phyloP scores from a whole-genome alignment of 2,888 invertebrate species.

The Leptinotarsa haldemani region DNA sequence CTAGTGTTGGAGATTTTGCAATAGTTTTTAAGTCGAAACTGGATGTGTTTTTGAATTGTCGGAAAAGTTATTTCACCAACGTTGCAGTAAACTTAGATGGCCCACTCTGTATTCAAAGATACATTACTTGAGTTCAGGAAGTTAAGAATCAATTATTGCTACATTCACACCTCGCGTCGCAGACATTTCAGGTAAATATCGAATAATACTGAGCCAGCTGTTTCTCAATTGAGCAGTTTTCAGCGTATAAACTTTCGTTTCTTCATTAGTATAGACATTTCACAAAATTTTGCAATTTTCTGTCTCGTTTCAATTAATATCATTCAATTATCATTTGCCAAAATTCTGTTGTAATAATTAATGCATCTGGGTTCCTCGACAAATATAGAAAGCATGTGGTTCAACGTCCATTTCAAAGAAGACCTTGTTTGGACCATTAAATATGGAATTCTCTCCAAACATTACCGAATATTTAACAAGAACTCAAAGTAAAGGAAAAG shows the following conservation, averaged over 20 bases:
- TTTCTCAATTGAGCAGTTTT: neutral
- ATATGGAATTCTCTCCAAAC: neutral
- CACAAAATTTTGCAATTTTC: neutral
- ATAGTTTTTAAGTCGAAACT: too few relatives aligned
- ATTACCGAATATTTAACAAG: neutral
- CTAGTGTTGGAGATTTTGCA: too few relatives aligned
- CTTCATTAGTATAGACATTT: neutral
- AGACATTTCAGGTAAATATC: neutral
- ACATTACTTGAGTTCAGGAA: too few relatives aligned
- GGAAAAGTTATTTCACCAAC: too few relatives aligned
- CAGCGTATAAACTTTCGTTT: neutral
- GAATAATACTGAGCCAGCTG: neutral
- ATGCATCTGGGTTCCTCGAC: constrained; percentile 15
- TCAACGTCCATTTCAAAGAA: constrained; percentile 9
- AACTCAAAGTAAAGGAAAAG: neutral
- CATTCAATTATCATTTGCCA: neutral
- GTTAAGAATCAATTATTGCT: too few relatives aligned
- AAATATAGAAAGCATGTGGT: constrained; percentile 9
- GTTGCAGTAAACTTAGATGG: too few relatives aligned
- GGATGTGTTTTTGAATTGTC: too few relatives aligned
- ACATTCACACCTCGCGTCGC: neutral
- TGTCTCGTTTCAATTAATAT: neutral
- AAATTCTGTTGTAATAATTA: constrained; percentile 6
- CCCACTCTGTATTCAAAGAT: too few relatives aligned
- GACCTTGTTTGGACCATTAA: neutral